These are phyloP conservation scores for Erythrocercus mccallii DNA, from an alignment of 2,113 vertebrate species.

Conservation along the genomic window DNA sequence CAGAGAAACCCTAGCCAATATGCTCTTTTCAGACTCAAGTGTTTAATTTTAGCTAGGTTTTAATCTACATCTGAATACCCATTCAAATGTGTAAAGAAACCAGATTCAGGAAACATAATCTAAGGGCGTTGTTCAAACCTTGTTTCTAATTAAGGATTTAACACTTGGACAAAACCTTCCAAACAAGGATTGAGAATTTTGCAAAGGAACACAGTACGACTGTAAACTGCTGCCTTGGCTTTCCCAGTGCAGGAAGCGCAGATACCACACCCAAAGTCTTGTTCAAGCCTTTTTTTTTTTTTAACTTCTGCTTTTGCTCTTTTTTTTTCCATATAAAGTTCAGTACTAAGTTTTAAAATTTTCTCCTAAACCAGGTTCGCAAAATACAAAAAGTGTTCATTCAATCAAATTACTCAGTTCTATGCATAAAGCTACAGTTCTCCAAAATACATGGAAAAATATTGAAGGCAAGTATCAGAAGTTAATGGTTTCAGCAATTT, in stretches of 20 bases:
- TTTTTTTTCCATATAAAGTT: slow-evolving; percentile 9
- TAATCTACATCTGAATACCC: neutral
- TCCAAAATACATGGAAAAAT: neutral
- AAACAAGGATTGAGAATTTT: neutral
- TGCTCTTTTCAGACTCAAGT: neutral
- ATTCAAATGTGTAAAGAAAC: neutral
- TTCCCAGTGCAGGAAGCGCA: neutral
- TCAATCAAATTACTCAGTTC: neutral
- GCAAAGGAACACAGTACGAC: neutral
- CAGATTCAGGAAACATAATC: neutral
- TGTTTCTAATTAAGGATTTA: neutral
- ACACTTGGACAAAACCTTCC: neutral
- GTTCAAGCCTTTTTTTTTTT: neutral
- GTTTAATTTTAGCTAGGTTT: neutral
- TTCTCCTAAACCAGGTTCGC: neutral
- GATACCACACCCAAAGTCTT: slow-evolving; percentile 33
- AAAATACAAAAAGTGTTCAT: neutral
- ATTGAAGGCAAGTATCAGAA: neutral
- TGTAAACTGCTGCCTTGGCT: slow-evolving; percentile 7
- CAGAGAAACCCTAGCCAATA: neutral
- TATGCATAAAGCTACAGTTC: neutral
- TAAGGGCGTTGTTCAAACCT: neutral
- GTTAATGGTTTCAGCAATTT: neutral
- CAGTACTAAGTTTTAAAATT: neutral
- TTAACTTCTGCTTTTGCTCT: slow-evolving; percentile 36